These are phyloP conservation scores for Helicoverpa armigera DNA, from an alignment of 1,140 invertebrate genomes.

Conservation along the genomic window DNA sequence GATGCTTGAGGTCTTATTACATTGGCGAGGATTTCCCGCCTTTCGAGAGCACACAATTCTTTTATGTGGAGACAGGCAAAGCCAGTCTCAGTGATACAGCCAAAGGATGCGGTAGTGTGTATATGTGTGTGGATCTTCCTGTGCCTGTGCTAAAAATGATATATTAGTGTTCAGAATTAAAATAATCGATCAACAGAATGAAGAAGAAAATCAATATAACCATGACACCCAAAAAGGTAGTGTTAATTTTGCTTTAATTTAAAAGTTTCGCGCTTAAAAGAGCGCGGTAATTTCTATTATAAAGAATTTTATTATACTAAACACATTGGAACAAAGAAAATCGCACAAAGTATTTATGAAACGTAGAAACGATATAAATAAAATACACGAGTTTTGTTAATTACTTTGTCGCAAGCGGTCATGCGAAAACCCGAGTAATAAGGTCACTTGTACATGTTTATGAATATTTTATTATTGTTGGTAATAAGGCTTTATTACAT, in stretches of 20 bases:
- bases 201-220: conserved; percentile 75
- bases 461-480: conserved; percentile 8
- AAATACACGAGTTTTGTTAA: conserved; percentile 1
- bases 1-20: conserved; percentile 36
- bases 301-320: background rate
- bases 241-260: background rate
- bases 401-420: conserved; percentile 23
- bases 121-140: conserved; percentile 25
- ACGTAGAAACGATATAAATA: conserved; percentile 18
- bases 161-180: conserved; percentile 6
- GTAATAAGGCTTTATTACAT: conserved; percentile 12
- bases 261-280: background rate
- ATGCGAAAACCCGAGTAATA: conserved; percentile 29
- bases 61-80: conserved; percentile 28
- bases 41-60: conserved; percentile 18
- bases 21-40: conserved; percentile 48
- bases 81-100: conserved; percentile 42
- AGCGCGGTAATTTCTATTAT: background rate
- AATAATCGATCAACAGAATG: conserved; percentile 55
- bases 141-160: conserved; percentile 27
- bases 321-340: conserved; percentile 22
- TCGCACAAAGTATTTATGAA: background rate
- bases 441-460: conserved; percentile 26
- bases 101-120: conserved; percentile 43
- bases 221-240: conserved; percentile 68